phyloP scores from a whole-genome alignment of 2,888 invertebrate species.

The Desoria tigrina region DNA sequence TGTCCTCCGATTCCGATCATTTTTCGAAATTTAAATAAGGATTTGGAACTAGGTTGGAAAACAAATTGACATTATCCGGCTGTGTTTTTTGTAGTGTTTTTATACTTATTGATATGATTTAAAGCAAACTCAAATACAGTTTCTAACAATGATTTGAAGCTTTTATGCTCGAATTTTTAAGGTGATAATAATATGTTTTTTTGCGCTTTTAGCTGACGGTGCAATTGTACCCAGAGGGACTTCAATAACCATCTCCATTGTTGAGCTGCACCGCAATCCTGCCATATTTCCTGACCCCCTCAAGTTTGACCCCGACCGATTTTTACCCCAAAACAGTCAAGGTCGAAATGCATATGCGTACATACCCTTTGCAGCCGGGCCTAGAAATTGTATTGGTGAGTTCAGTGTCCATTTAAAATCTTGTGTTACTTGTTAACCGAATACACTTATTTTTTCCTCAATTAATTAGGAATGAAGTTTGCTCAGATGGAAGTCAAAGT shows the following conservation, averaged over 20 bases:
- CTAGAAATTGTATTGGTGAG: constrained; percentile 20
- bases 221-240: constrained; percentile 16
- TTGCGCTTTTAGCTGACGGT: constrained; percentile 38
- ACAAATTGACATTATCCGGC: no score
- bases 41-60: constrained; percentile 54
- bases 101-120: no score
- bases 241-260: constrained; percentile 6
- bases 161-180: no score
- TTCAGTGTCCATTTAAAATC: neutral
- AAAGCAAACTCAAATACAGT: no score
- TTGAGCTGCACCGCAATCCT: constrained; percentile 28
- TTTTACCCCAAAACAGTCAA: constrained; percentile 24
- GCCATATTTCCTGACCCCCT: constrained; percentile 31
- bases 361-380: constrained; percentile 49
- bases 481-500: constrained; percentile 58
- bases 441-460: no score
- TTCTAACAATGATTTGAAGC: constrained; percentile 33
- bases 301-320: constrained; percentile 35
- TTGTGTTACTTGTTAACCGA: neutral
- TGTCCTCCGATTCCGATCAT: constrained; percentile 57
- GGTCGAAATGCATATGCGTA: constrained; percentile 41
- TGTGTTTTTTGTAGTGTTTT: no score
- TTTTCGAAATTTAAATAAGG: constrained; percentile 54
- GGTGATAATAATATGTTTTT: no score
- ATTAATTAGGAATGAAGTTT: constrained; percentile 53